Conservation (phyloP, 2,888 invertebrate genomes). For the Ophion costatus region DNA sequence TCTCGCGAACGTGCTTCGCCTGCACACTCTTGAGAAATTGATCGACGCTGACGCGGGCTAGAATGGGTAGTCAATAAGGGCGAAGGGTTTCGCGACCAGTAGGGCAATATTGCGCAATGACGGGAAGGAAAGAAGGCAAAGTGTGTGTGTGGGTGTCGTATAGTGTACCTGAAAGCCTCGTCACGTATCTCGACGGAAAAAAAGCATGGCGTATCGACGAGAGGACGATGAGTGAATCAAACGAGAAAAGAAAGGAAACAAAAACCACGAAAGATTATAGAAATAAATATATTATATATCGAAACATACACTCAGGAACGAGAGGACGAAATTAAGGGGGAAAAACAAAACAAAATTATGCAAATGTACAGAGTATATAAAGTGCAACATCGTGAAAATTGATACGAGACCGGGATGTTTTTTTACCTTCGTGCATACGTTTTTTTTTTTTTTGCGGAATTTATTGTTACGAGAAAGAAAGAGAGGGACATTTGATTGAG, state of each 20-base stretch:
- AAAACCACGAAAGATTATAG: slow-evolving; percentile 44
- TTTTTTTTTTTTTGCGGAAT: too few relatives aligned
- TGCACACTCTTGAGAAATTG: too few relatives aligned
- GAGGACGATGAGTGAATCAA: slow-evolving; percentile 28
- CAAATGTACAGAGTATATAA: slow-evolving; percentile 5
- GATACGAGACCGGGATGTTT: slow-evolving; percentile 6
- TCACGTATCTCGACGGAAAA: slow-evolving; percentile 73
- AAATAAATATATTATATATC: slow-evolving; percentile 48
- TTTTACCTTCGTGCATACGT: background rate
- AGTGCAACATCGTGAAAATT: background rate
- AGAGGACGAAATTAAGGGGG: slow-evolving; percentile 55
- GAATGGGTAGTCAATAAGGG: slow-evolving; percentile 15
- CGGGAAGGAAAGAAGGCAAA: background rate
- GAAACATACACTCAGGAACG: slow-evolving; percentile 77
- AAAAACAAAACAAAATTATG: slow-evolving; percentile 5
- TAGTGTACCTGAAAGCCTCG: slow-evolving; percentile 78
- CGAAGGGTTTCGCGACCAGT: background rate
- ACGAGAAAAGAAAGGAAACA: background rate
- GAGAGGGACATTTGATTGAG: too few relatives aligned
- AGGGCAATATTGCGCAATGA: background rate
- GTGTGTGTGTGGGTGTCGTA: slow-evolving; percentile 24
- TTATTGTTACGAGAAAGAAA: too few relatives aligned
- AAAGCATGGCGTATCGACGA: background rate
- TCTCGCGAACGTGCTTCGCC: too few relatives aligned
- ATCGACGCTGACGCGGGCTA: background rate